Evolutionary conservation across 2,888 invertebrate species (phyloP).

Genomic region (Xestia c-nigrum): DNA sequence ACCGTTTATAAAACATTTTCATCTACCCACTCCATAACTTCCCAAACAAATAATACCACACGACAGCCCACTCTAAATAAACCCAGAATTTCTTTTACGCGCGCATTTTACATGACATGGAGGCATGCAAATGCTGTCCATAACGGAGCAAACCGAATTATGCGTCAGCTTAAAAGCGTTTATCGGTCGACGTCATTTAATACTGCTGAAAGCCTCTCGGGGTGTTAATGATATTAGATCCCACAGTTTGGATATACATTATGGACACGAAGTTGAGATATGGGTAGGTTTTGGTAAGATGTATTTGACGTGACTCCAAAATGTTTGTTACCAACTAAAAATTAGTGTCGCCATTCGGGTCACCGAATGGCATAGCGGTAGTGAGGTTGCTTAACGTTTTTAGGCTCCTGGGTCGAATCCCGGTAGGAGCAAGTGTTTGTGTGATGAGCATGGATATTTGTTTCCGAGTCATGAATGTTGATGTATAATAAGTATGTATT

Average conservation of each 20-base stretch:
- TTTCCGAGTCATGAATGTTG: too few species aligned
- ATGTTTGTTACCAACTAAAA: neutral
- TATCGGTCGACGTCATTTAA: constrained; percentile 77
- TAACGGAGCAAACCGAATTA: constrained; percentile 72
- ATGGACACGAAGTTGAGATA: neutral
- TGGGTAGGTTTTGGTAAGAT: neutral
- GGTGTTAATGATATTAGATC: constrained; percentile 74
- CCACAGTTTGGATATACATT: constrained; percentile 42
- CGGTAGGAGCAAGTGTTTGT: too few species aligned
- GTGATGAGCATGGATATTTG: too few species aligned
- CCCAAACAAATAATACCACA: constrained; percentile 31
- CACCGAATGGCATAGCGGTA: too few species aligned
- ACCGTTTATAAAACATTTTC: neutral
- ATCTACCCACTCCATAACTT: neutral
- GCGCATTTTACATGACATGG: constrained; percentile 34
- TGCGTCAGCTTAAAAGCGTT: constrained; percentile 78
- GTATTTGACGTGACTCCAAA: neutral
- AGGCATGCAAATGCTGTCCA: constrained; percentile 53
- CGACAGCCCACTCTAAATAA: constrained; percentile 48
- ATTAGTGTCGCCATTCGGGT: too few species aligned
- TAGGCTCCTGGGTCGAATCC: too few species aligned
- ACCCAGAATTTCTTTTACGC: constrained; percentile 50
- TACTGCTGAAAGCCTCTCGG: constrained; percentile 59
- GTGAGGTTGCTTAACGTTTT: too few species aligned
- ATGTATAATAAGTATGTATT: too few species aligned